Evolutionary conservation across 1,140 invertebrate genomes (phyloP).

Genomic region (Zaprionus vittiger): DNA sequence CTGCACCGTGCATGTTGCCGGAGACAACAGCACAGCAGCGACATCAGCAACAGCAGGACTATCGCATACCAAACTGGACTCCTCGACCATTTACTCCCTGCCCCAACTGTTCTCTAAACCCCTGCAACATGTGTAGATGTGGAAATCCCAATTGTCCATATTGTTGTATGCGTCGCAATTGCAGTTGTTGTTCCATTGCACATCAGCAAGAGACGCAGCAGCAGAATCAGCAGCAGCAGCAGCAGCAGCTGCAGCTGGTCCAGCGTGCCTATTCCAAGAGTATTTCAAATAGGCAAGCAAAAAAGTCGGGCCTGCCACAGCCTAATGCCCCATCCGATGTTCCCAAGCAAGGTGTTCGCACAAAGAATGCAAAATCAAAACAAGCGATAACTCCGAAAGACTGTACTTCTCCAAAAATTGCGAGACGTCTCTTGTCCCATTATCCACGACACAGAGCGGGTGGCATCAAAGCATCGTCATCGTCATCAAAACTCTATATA

Average conservation of each 20-base stretch:
- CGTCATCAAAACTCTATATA: slow-evolving; percentile 29
- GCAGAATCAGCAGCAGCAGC: not conserved
- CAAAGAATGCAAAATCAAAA: not conserved
- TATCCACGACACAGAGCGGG: slow-evolving; percentile 17
- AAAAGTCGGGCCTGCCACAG: not conserved
- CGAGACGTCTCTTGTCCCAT: not conserved
- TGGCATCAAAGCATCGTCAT: not conserved
- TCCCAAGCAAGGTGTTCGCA: not conserved
- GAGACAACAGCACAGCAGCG: slow-evolving; percentile 23
- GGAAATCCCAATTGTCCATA: slow-evolving; percentile 2
- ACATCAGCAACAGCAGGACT: slow-evolving; percentile 4
- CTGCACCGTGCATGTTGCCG: not conserved
- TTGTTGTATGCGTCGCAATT: slow-evolving; percentile 14
- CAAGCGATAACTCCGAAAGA: not conserved
- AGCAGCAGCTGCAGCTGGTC: not conserved
- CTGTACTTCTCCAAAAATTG: not conserved
- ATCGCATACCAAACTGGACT: slow-evolving; percentile 5
- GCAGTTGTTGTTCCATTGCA: not conserved
- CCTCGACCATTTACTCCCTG: slow-evolving; percentile 2
- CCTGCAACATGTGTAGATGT: slow-evolving; percentile 6
- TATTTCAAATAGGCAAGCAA: not conserved
- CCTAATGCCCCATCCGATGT: not conserved
- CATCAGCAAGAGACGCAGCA: slow-evolving; percentile 7
- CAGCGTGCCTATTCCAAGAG: not conserved
- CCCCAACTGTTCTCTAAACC: slow-evolving; percentile 15